These are phyloP conservation scores for Tetranychus truncatus DNA, from an alignment of 2,888 invertebrate genomes.

Conservation along the genomic window DNA sequence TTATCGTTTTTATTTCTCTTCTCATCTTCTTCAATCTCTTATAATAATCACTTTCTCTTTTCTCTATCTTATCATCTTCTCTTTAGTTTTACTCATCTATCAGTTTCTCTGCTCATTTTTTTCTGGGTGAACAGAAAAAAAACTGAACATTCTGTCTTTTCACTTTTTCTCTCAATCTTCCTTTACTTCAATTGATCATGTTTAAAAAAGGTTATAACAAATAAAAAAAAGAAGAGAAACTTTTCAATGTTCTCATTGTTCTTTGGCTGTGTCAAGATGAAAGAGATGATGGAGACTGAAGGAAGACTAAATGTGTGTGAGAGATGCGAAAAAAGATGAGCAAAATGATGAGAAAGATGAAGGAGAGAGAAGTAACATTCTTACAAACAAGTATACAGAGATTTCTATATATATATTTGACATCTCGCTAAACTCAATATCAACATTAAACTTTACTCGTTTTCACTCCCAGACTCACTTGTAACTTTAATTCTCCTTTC, in stretches of 20 bases:
- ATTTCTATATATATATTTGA: conserved; percentile 1
- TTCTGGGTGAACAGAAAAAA: not conserved
- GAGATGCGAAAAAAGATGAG: not conserved
- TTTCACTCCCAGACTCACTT: not conserved
- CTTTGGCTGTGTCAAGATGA: not conserved
- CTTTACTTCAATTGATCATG: not conserved
- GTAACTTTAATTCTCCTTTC: not conserved
- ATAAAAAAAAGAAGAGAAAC: not conserved
- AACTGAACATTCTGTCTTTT: not conserved
- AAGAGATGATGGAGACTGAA: too few relatives aligned
- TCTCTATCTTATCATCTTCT: not conserved
- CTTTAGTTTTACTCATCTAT: not conserved
- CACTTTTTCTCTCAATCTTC: not conserved
- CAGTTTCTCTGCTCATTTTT: not conserved
- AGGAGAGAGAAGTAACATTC: not conserved
- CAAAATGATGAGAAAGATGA: not conserved
- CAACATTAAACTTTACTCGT: conserved; percentile 1
- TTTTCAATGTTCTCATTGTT: not conserved
- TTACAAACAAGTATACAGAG: not conserved
- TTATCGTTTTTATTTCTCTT: not conserved
- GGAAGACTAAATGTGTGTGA: not conserved
- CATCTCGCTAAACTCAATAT: not conserved
- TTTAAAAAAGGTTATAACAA: conserved; percentile 1
- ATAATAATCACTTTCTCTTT: not conserved
- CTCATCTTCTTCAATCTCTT: not conserved